Percentiles rank a stretch among this genome's conserved stretches.
phyloP scores from a whole-genome alignment of 2,113 vertebrate genomes.

The Aspidoscelis tigris region DNA sequence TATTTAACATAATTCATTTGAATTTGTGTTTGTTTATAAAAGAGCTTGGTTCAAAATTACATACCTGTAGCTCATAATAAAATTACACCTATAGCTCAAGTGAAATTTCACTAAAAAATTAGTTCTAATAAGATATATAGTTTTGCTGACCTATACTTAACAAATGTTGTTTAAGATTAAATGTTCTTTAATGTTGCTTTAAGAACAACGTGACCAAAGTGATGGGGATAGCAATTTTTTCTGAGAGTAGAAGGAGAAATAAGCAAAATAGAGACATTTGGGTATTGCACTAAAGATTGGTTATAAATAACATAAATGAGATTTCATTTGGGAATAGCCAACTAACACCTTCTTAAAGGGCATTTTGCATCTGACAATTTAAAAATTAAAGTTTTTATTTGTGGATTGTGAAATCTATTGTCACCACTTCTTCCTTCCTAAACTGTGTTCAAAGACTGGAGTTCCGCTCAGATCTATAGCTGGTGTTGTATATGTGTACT shows the following conservation, averaged over 20 bases:
- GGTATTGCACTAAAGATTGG: too few relatives aligned
- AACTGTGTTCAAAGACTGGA: too few relatives aligned
- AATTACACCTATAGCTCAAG: background rate
- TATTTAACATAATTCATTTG: slow-evolving; percentile 5
- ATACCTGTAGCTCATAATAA: slow-evolving; percentile 4
- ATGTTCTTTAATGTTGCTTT: background rate
- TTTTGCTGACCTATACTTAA: background rate
- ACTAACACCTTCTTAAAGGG: too few relatives aligned
- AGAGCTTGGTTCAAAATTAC: background rate
- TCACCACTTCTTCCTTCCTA: too few relatives aligned
- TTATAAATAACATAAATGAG: background rate
- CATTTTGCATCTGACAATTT: too few relatives aligned
- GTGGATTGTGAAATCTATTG: too few relatives aligned
- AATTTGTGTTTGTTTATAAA: background rate
- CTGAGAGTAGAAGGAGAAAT: background rate
- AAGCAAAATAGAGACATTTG: background rate
- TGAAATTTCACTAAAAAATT: slow-evolving; percentile 8
- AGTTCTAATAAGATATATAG: background rate
- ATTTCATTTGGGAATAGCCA: too few relatives aligned
- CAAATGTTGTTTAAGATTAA: too few relatives aligned
- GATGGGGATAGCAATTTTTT: background rate
- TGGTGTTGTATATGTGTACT: too few relatives aligned
- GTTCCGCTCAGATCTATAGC: too few relatives aligned
- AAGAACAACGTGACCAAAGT: background rate
- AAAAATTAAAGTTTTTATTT: too few relatives aligned